phyloP scores from a whole-genome alignment of 2,113 vertebrate species.

The Dissostichus mawsoni region DNA sequence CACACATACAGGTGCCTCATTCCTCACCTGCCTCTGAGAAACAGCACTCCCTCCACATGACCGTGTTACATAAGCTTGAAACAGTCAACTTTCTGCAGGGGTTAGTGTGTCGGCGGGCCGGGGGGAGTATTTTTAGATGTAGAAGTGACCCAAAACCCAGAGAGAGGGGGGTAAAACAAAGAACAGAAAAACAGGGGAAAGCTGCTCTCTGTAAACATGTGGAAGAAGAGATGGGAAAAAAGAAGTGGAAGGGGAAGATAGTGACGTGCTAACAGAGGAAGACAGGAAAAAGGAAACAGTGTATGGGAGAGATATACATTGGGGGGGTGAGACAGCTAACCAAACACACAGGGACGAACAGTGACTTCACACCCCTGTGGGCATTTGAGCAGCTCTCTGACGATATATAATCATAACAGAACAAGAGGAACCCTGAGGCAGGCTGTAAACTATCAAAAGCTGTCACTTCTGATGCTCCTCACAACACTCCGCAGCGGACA shows the following conservation, averaged over 20 bases:
- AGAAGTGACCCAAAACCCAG: not conserved
- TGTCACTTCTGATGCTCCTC: not conserved
- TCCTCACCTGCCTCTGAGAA: constrained; percentile 72
- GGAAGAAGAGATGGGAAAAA: constrained; percentile 34
- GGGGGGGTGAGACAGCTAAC: constrained; percentile 24
- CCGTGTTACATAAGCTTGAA: constrained; percentile 64
- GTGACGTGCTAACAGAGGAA: constrained; percentile 28
- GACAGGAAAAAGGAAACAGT: constrained; percentile 65
- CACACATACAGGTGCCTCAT: constrained; percentile 58
- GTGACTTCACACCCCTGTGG: constrained; percentile 73
- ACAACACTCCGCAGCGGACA: not conserved
- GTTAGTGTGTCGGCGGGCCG: constrained; percentile 70
- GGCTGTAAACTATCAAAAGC: constrained; percentile 24
- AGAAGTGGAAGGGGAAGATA: not conserved
- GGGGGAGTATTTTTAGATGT: constrained; percentile 33
- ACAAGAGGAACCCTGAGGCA: constrained; percentile 9
- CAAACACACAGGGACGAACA: constrained; percentile 30
- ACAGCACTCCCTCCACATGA: constrained; percentile 44
- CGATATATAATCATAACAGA: constrained; percentile 52
- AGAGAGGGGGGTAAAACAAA: constrained; percentile 16
- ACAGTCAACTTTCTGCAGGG: constrained; percentile 48
- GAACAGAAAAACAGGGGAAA: constrained; percentile 25
- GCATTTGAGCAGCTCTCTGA: constrained; percentile 72
- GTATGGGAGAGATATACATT: constrained; percentile 61
- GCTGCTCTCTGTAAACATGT: constrained; percentile 42